These are phyloP conservation scores for Carollia perspicillata DNA, from an alignment of 2,113 vertebrate genomes.

Conservation along the genomic window DNA sequence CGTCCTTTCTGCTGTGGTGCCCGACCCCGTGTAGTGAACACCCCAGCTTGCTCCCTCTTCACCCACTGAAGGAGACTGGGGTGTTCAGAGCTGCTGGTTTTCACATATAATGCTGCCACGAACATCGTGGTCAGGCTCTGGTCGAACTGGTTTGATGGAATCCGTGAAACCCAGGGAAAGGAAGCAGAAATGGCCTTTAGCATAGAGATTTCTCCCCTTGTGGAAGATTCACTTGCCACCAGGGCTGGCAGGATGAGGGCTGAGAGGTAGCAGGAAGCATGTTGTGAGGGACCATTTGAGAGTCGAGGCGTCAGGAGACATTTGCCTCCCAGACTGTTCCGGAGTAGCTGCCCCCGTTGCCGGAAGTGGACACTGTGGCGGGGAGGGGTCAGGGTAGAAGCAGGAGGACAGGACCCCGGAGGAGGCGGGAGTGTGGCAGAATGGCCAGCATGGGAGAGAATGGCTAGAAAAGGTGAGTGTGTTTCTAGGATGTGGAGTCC, in stretches of 20 bases:
- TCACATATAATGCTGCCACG: neutral
- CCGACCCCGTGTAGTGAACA: accelerated
- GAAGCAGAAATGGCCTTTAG: neutral
- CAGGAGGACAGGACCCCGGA: neutral
- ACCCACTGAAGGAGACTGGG: neutral
- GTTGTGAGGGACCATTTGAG: neutral
- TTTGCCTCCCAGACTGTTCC: neutral
- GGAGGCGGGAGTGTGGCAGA: accelerated
- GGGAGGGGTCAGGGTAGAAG: neutral
- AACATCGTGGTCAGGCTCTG: neutral
- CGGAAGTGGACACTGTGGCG: neutral
- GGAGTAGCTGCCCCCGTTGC: neutral
- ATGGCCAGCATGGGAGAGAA: neutral
- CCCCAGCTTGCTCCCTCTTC: neutral
- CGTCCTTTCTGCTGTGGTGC: neutral
- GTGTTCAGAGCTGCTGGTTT: neutral
- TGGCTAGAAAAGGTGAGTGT: neutral
- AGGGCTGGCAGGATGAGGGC: neutral
- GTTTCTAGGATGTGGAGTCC: neutral
- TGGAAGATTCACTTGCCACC: neutral
- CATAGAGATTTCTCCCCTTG: neutral
- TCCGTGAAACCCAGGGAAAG: neutral
- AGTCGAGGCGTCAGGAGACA: neutral
- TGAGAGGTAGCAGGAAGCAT: neutral
- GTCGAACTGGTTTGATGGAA: neutral